Evolutionary conservation across 1,140 invertebrate species (phyloP).

Genomic region (Ceratosolen fusciceps): DNA sequence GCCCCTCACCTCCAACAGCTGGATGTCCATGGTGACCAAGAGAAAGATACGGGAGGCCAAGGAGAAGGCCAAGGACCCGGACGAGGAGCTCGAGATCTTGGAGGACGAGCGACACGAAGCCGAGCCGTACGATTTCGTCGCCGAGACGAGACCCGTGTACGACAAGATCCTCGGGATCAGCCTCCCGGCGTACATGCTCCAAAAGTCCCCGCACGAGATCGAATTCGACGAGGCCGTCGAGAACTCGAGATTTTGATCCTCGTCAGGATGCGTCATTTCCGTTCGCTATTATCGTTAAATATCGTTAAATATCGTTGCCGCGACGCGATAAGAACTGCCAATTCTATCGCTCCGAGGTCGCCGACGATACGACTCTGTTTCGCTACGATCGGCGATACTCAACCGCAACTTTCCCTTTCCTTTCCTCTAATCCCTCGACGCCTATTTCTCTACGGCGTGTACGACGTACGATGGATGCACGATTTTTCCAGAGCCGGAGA

Average conservation of each 20-base stretch:
- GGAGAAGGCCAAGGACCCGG: not conserved
- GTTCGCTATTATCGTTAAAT: not conserved
- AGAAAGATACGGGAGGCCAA: not conserved
- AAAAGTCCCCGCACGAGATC: slow-evolving; percentile 77
- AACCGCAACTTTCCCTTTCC: too few relatives aligned
- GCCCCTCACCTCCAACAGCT: not conserved
- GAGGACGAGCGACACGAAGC: slow-evolving; percentile 51
- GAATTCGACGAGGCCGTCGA: slow-evolving; percentile 75
- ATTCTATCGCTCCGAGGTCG: too few relatives aligned
- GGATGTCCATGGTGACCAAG: not conserved
- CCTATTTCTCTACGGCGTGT: too few relatives aligned
- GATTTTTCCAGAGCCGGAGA: too few relatives aligned
- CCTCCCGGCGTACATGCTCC: slow-evolving; percentile 78
- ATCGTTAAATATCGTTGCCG: too few relatives aligned
- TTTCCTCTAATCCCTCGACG: too few relatives aligned
- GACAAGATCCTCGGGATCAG: slow-evolving; percentile 76
- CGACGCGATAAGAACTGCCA: too few relatives aligned
- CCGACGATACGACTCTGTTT: too few relatives aligned
- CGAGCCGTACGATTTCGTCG: slow-evolving; percentile 69
- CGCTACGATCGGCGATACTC: too few relatives aligned
- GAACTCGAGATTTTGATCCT: slow-evolving; percentile 20
- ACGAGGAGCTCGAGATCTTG: slow-evolving; percentile 39
- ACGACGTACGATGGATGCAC: too few relatives aligned
- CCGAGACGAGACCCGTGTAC: slow-evolving; percentile 77
- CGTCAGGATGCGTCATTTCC: not conserved